Percentiles rank a stretch among this genome's conserved stretches.
phyloP scores from a whole-genome alignment of 2,888 invertebrate genomes.

The Physocephala rufipes region DNA sequence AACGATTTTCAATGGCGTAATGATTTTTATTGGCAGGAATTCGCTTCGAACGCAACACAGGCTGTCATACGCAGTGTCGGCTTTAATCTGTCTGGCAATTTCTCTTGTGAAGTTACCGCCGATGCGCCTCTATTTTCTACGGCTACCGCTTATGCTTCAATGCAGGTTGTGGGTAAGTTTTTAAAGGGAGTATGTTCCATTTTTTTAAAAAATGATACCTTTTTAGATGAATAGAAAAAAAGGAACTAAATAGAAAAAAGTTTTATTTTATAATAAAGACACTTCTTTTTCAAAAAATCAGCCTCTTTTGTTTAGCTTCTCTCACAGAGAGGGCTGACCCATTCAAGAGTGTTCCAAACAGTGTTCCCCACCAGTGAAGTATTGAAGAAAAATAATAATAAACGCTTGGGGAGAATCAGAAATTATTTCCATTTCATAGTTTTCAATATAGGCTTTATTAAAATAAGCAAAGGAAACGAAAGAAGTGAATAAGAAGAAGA shows the following conservation, averaged over 20 bases:
- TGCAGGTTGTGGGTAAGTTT: conserved; percentile 78
- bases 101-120: conserved; percentile 77
- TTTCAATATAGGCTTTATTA: conserved; percentile 35
- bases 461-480: too few relatives aligned
- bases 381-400: too few relatives aligned
- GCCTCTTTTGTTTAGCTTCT: too few relatives aligned
- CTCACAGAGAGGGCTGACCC: too few relatives aligned
- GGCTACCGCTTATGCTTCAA: conserved; percentile 71
- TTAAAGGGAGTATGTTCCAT: background rate
- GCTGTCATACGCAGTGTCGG: conserved; percentile 75
- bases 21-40: conserved; percentile 67
- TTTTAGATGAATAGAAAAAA: background rate
- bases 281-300: too few relatives aligned
- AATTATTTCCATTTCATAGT: conserved; percentile 27
- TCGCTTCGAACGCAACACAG: conserved; percentile 75
- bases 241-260: too few relatives aligned
- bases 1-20: conserved; percentile 8
- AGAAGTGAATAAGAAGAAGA: background rate
- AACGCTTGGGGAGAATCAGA: too few relatives aligned
- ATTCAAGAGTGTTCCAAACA: too few relatives aligned
- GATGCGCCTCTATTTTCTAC: conserved; percentile 76
- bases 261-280: too few relatives aligned
- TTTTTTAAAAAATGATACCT: background rate
- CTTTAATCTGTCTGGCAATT: conserved; percentile 75
- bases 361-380: too few relatives aligned